Evolutionary conservation across 1,140 invertebrate species (phyloP), one percentile per base, ranked within the genome.

Genomic region (Scaptodrosophila lebanonensis): DNA sequence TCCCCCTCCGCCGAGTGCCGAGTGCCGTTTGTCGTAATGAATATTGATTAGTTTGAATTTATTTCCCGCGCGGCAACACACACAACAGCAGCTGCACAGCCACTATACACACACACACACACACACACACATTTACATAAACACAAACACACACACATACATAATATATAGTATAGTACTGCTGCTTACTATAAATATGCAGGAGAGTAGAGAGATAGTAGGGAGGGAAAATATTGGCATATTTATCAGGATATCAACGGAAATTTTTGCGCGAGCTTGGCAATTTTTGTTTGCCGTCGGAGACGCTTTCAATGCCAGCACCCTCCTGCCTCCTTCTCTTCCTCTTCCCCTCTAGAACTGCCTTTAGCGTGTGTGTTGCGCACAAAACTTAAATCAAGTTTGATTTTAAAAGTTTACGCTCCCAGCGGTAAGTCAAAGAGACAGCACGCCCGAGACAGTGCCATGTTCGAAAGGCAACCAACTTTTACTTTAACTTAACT

Each of bases 311-410:
- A n/a, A n/a, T n/a, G n/a, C n/a, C n/a, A n/a, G n/a, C n/a, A n/a
- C n/a, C n/a, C n/a, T n/a, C n/a, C n/a, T n/a, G n/a, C n/a, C n/a
- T n/a, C n/a, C n/a, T n/a, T n/a, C n/a, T n/a, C n/a, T n/a, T n/a
- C n/a, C n/a, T n/a, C n/a, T n/a, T n/a, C n/a, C n/a, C n/a, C n/a
- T n/a, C n/a, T n/a, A n/a, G n/a, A n/a, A n/a, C n/a, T n/a, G n/a
- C 20, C 42, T 4, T 33, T 6, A 6, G 8, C 58, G 33, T 48
- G 48, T 64, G 32, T 68, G 27, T 47, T 51, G 51, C 43, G 51
- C 15, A 32, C 33, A 39, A 48, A 71, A 77, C 73, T 77, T 64
- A 71, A 77, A 67, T 67, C 67, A 77, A 77, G 58, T 77, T 77
- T 64, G 72, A 67, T 71, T 77, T 71, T 45, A 49, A 77, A 75